Base-by-base conservation (phyloP, 1,140 invertebrate species). In the Coptotermes formosanus region DNA sequence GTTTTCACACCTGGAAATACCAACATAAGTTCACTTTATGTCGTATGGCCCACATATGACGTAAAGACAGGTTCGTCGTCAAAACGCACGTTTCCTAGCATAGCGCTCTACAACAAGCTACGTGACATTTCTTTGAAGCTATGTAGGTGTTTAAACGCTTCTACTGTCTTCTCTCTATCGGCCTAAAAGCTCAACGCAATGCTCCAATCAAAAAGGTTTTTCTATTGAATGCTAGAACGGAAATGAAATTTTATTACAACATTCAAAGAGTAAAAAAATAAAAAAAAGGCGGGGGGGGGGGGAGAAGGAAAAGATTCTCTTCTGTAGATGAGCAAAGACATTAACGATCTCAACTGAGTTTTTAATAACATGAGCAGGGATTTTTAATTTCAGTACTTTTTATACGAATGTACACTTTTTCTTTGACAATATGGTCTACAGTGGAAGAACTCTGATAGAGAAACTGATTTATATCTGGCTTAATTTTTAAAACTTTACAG, bases 211-310 rank as follows among this genome's bases (percentile, higher is more conserved):
- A 30, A 64, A 0, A 59, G n/a, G 9, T 30, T 75, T 30, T 75
- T 75, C n/a, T 75, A 75, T 75, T 75, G 25, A 30, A 75, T n/a
- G 64, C 14, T 30, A 14, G 9, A 75, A 75, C 25, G 64, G 64
- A 75, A 75, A 75, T 75, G 64, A 75, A 75, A 75, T 75, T 75
- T 75, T 75, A 75, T 75, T 75, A 75, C 25, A 75, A 14, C n/a
- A 75, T 75, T 75, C 64, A 75, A 75, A 75, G 64, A 25, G 64
- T 75, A 75, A 2, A 75, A 2, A 75, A 75, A 75, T 7, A 75
- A n/a, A n/a, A n/a, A n/a, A n/a, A n/a, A n/a, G n/a, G n/a, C n/a
- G n/a, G n/a, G n/a, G n/a, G n/a, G n/a, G 2, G 3, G 19, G 64
- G 30, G n/a, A 75, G n/a, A 30, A 75, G 64, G n/a, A 75, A 75